phyloP scores from a whole-genome alignment of 1,140 invertebrate species.

The Drosophila subpulchrella region DNA sequence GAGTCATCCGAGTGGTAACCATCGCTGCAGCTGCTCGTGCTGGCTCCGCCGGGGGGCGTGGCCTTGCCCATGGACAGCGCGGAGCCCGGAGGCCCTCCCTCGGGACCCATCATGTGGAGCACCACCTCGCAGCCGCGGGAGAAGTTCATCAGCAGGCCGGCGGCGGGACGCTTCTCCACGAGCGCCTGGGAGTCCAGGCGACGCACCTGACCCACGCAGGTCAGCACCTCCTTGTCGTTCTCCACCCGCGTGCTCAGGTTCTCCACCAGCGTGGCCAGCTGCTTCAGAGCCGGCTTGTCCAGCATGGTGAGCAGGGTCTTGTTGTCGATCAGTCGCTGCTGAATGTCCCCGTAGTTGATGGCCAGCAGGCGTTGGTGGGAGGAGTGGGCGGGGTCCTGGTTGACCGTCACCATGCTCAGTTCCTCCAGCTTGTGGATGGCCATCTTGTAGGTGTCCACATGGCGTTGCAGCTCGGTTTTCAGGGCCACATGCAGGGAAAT shows the following conservation, averaged over 20 bases:
- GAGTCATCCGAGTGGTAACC: conserved; percentile 94
- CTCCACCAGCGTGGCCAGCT: conserved; percentile 86
- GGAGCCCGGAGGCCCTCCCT: conserved; percentile 57
- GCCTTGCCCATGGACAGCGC: conserved; percentile 42
- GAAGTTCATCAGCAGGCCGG: conserved; percentile 93
- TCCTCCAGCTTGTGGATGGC: conserved; percentile 95
- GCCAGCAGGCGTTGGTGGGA: conserved; percentile 95
- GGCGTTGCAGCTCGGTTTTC: conserved; percentile 92
- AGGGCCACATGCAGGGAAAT: conserved; percentile 89
- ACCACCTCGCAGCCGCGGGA: conserved; percentile 92
- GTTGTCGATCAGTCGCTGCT: conserved; percentile 96
- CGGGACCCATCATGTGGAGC: conserved; percentile 89
- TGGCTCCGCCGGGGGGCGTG: conserved; percentile 85
- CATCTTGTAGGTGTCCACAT: conserved; percentile 94
- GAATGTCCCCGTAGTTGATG: conserved; percentile 91
- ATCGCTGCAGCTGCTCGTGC: conserved; percentile 87
- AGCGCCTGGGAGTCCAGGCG: conserved; percentile 86
- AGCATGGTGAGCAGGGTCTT: conserved; percentile 94
- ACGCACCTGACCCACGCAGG: conserved; percentile 88
- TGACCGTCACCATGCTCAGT: conserved; percentile 88
- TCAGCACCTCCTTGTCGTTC: conserved; percentile 90
- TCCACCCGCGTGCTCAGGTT: conserved; percentile 87
- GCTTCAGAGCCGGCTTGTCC: conserved; percentile 88
- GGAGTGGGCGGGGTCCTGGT: conserved; percentile 92
- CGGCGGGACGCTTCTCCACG: conserved; percentile 88